Evolutionary conservation across 2,888 invertebrate genomes (phyloP).

Genomic region (Tigriopus californicus): DNA sequence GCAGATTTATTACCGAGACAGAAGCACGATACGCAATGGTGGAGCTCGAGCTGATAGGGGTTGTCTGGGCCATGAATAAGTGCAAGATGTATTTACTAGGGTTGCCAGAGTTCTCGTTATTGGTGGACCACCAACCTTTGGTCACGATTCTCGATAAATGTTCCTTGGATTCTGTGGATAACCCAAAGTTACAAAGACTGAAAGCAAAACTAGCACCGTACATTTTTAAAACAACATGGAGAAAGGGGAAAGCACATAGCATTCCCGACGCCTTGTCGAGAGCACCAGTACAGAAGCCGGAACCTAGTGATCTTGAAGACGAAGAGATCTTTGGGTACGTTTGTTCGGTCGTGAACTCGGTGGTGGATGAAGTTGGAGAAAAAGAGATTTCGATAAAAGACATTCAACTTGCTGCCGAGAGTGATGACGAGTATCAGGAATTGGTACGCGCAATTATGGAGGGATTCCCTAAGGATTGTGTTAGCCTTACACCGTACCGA

Average conservation of each 20-base stretch:
- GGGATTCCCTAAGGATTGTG: too few species aligned
- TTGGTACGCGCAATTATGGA: too few species aligned
- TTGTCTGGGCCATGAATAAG: conserved; percentile 13
- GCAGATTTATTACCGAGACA: conserved; percentile 15
- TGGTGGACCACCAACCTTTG: conserved; percentile 14
- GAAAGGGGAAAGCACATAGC: neutral
- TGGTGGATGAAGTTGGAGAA: too few species aligned
- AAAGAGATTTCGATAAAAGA: too few species aligned
- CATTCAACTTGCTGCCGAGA: too few species aligned
- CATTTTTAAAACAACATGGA: conserved; percentile 1
- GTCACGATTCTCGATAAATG: conserved; percentile 10
- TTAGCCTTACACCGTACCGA: too few species aligned
- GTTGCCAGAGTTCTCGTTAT: neutral
- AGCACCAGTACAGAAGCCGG: neutral
- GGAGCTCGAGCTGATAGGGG: conserved; percentile 17
- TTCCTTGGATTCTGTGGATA: conserved; percentile 14
- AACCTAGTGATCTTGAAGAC: neutral
- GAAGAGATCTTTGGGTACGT: too few species aligned
- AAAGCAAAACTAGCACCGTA: neutral
- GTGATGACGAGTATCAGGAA: too few species aligned
- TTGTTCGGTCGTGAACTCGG: too few species aligned
- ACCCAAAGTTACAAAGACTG: conserved; percentile 10
- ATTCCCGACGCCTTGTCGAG: conserved; percentile 12
- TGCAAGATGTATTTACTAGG: conserved; percentile 13
- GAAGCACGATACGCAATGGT: conserved; percentile 17